Base-by-base conservation (phyloP, 2,797 vertebrate genomes). In the Taenioides sp. region DNA sequence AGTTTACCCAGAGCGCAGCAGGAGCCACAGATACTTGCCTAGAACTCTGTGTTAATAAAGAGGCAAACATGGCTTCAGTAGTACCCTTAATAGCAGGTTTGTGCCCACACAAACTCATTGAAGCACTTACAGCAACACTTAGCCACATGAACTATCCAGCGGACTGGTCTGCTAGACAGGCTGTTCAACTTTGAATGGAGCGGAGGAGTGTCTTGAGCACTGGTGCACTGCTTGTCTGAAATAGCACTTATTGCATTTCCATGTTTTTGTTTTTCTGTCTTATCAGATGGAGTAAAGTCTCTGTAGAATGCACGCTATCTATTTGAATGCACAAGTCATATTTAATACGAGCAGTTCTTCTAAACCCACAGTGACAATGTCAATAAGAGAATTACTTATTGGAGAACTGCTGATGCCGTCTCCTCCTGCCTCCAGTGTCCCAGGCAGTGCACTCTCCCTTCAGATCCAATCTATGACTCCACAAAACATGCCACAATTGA, bases 31-130 rank as follows among this genome's bases (percentile, higher is more conserved):
- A 85, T 72, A 80, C 88, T 88, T 73, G 77, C 79, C 65, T 69
- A 71, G 54, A 84, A 85, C 81, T 85, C 76, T 55, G 75, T 55
- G 75, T 74, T 85, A 88, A 88, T 87, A 82, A 78, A 83, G 82
- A 77, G 77, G 83, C 79, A 89, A 91, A 93, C 86, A 85, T 47
- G 47, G 20, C 76, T 50, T 66, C 74, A 4, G 23, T n/a, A 34
- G 49, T 37, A 25, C 71, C 47, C 57, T 84, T 82, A 73, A 68
- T 37, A 0, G 74, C 40, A 20, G 60, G 23, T 22, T 43, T 43
- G 34, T 3, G 40, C 25, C 58, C 67, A 77, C 59, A 66, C 72
- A 60, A 64, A 75, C 23, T 58, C 69, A 70, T 65, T 58, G 16
- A 73, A 10, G 64, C 34, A 62, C 59, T 60, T 27, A 60, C 10